Conservation (phyloP, 2,113 vertebrate genomes). For the Parotia lawesii region DNA sequence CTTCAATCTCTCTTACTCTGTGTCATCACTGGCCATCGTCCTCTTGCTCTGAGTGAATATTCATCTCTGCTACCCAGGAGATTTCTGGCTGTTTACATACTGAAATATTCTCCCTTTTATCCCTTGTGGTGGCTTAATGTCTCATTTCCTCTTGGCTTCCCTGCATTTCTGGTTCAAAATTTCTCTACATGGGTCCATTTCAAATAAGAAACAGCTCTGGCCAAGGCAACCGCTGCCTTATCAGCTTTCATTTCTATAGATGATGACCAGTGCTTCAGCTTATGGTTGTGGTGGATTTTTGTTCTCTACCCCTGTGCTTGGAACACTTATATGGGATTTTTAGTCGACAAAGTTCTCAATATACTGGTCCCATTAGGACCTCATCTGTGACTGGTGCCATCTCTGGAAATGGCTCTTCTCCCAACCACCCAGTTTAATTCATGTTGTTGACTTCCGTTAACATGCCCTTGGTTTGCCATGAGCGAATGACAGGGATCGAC, state of each 20-base stretch:
- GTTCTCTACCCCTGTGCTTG: background rate
- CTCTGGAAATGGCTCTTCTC: background rate
- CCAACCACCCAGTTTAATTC: background rate
- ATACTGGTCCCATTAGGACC: background rate
- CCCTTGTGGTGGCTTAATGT: background rate
- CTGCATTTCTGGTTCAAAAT: slow-evolving; percentile 26
- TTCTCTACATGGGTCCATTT: background rate
- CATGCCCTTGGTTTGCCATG: background rate
- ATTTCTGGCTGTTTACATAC: background rate
- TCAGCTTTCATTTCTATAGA: background rate
- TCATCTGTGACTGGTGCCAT: background rate
- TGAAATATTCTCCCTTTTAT: slow-evolving; percentile 33
- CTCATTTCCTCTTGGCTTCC: slow-evolving; percentile 15
- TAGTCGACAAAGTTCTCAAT: background rate
- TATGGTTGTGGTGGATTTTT: background rate
- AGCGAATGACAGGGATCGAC: background rate
- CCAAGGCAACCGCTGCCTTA: background rate
- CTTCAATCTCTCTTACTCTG: background rate
- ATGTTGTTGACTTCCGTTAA: background rate
- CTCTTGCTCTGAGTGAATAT: background rate
- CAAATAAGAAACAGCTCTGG: background rate
- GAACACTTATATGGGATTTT: background rate
- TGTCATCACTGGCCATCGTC: background rate
- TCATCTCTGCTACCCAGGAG: background rate
- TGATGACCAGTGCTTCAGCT: background rate